phyloP scores from a whole-genome alignment of 2,888 invertebrate genomes.

The Cantharis rustica region DNA sequence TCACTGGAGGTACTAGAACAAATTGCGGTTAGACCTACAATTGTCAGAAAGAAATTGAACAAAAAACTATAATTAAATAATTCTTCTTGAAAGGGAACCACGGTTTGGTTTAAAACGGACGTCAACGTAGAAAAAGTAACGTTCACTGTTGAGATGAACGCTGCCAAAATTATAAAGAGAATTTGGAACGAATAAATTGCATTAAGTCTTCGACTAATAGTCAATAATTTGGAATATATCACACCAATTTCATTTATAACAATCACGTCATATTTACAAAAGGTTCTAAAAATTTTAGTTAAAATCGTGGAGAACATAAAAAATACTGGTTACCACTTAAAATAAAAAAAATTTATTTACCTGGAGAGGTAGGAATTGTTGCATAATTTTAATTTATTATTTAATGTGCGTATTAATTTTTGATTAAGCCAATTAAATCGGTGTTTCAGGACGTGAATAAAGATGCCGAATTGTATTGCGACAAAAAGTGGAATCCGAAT shows the following conservation, averaged over 20 bases:
- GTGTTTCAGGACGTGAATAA: background rate
- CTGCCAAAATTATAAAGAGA: background rate
- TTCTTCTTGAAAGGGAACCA: background rate
- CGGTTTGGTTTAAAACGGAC: background rate
- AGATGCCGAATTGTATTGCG: background rate
- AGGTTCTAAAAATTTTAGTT: background rate
- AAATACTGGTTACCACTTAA: background rate
- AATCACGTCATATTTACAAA: background rate
- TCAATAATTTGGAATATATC: background rate
- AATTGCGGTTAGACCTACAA: background rate
- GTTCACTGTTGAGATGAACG: background rate
- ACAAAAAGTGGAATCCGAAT: background rate
- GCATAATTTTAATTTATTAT: background rate
- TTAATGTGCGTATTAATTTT: background rate
- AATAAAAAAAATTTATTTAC: background rate
- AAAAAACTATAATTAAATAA: background rate
- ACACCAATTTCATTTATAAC: background rate
- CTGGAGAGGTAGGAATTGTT: background rate
- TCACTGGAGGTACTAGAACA: background rate
- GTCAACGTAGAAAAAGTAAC: background rate
- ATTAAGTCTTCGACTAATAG: background rate
- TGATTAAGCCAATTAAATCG: background rate
- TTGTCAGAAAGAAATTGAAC: background rate
- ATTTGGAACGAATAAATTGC: background rate
- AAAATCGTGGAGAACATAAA: background rate